A percentile compares a stretch with the other conserved stretches of the same genome.
Evolutionary conservation across 1,140 invertebrate genomes (phyloP).

Genomic region (Eufriesea mexicana): DNA sequence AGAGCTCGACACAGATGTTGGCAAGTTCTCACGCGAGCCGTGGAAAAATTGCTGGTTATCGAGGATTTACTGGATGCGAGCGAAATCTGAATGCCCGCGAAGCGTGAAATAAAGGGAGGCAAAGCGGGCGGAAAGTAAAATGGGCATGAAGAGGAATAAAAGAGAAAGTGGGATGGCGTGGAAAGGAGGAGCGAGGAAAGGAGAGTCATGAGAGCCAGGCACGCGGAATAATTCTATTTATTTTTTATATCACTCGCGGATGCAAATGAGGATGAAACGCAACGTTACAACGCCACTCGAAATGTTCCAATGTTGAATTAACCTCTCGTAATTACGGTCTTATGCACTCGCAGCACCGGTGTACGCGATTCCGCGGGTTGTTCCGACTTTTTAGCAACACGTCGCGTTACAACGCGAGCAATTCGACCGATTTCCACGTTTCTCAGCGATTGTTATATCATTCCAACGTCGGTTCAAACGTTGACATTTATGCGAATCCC

Average conservation of each 20-base stretch:
- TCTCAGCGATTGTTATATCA: too few species aligned
- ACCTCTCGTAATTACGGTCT: neutral
- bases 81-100: slow-evolving; percentile 18
- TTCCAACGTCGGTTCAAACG: too few species aligned
- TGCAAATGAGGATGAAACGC: slow-evolving; percentile 13
- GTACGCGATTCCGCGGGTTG: neutral
- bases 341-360: neutral
- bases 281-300: slow-evolving; percentile 6
- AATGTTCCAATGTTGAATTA: slow-evolving; percentile 19
- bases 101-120: slow-evolving; percentile 27
- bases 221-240: slow-evolving; percentile 23
- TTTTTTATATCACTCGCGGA: slow-evolving; percentile 16
- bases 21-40: neutral
- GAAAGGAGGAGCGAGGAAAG: neutral
- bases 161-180: neutral
- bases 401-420: neutral
- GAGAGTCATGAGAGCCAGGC: neutral
- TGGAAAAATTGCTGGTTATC: slow-evolving; percentile 3
- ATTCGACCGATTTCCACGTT: neutral
- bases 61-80: slow-evolving; percentile 9
- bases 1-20: neutral
- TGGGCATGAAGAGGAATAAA: slow-evolving; percentile 4
- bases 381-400: neutral
- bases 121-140: slow-evolving; percentile 25
- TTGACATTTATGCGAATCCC: too few species aligned